phyloP scores from a whole-genome alignment of 1,140 invertebrate species.

The Bombus waltoni region DNA sequence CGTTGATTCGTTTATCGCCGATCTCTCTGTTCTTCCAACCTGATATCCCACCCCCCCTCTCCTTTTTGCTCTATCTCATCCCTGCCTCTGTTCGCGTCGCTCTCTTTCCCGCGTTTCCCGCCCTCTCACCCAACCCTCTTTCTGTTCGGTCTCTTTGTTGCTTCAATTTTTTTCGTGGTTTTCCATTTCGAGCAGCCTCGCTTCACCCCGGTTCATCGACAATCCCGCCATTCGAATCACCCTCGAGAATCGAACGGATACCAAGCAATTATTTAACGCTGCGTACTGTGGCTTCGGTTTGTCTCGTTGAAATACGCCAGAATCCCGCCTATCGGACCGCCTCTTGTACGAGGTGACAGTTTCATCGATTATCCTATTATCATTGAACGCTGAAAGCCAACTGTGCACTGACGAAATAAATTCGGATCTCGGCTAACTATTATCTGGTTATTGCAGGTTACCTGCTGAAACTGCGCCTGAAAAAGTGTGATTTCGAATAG shows the following conservation, averaged over 20 bases:
- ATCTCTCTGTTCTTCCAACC: conserved; percentile 62
- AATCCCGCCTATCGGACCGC: conserved; percentile 65
- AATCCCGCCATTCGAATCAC: conserved; percentile 69
- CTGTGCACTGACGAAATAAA: conserved; percentile 55
- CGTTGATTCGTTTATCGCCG: conserved; percentile 81
- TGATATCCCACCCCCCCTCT: conserved; percentile 14
- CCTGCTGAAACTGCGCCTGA: conserved; percentile 15
- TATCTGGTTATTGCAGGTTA: conserved; percentile 52
- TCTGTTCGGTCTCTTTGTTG: conserved; percentile 61
- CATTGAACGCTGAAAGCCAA: conserved; percentile 58
- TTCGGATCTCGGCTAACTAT: conserved; percentile 52
- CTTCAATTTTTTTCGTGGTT: conserved; percentile 72
- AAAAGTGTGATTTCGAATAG: conserved; percentile 41
- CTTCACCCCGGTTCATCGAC: conserved; percentile 58
- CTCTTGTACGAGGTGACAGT: conserved; percentile 66
- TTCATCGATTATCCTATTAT: conserved; percentile 71
- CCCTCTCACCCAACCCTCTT: not conserved
- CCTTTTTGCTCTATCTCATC: not conserved
- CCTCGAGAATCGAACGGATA: conserved; percentile 71
- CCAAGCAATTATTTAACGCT: conserved; percentile 72
- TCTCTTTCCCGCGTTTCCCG: conserved; percentile 22
- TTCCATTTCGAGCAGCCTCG: conserved; percentile 69
- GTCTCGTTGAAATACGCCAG: conserved; percentile 69
- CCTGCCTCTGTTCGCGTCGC: not conserved
- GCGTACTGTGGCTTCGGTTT: conserved; percentile 70